Evolutionary conservation across 2,888 invertebrate species (phyloP).

Genomic region (Trilocha varians): DNA sequence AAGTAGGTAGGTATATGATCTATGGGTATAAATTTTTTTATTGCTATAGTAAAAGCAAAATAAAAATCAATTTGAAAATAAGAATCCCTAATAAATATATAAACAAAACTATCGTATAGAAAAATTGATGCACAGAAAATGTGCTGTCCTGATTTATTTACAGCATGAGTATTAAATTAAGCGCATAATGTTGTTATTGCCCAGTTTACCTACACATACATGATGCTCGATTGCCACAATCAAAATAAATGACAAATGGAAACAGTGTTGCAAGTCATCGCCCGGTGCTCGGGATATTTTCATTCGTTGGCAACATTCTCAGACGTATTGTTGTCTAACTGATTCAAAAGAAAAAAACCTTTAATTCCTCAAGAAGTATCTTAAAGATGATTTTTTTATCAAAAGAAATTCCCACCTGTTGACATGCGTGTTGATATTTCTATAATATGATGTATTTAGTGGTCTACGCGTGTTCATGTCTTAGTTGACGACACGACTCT

Average conservation of each 20-base stretch:
- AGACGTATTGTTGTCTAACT: conserved; percentile 43
- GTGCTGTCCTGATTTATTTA: too few species aligned
- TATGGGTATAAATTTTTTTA: background rate
- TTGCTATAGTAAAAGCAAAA: background rate
- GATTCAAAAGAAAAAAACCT: background rate
- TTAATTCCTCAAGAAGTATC: background rate
- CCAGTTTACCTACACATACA: conserved; percentile 12
- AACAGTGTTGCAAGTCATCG: conserved; percentile 67
- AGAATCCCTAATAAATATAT: too few species aligned
- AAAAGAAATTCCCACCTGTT: background rate
- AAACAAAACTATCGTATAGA: too few species aligned
- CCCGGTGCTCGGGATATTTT: conserved; percentile 33
- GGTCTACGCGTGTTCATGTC: too few species aligned
- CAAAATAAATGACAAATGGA: conserved; percentile 75
- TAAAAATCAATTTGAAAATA: too few species aligned
- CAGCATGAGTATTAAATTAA: background rate
- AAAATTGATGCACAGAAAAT: too few species aligned
- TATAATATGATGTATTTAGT: too few species aligned
- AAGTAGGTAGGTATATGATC: background rate
- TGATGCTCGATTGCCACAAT: conserved; percentile 61
- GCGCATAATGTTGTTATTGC: background rate
- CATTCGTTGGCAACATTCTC: conserved; percentile 50
- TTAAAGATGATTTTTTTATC: background rate
- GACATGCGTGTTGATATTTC: background rate
- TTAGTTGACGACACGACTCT: too few species aligned